phyloP scores from a whole-genome alignment of 2,797 vertebrate genomes.

The Malacoctenus gilli region DNA sequence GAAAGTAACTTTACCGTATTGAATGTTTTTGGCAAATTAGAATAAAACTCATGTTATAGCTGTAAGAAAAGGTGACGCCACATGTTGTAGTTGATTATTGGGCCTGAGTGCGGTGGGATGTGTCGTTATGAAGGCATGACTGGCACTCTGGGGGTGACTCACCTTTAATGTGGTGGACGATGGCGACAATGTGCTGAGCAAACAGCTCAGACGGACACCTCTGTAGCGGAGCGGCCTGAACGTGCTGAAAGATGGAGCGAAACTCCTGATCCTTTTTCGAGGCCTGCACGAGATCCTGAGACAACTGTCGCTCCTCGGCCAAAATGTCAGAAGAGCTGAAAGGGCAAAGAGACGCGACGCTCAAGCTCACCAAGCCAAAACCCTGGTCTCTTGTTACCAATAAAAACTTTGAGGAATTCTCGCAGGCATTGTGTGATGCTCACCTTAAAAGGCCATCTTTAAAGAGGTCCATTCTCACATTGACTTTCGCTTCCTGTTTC shows the following conservation, averaged over 20 bases:
- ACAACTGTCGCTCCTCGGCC: conserved; percentile 91
- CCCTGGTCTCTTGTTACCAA: too few species aligned
- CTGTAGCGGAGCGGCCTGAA: conserved; percentile 87
- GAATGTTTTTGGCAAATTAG: too few species aligned
- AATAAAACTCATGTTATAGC: too few species aligned
- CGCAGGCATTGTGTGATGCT: conserved; percentile 25
- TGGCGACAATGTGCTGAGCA: conserved; percentile 96
- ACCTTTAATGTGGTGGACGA: conserved; percentile 98
- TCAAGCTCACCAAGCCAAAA: not conserved
- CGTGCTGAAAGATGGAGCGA: conserved; percentile 93
- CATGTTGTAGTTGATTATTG: not conserved
- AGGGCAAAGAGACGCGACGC: conserved; percentile 19
- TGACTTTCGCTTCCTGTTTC: conserved; percentile 89
- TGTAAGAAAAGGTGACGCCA: too few species aligned
- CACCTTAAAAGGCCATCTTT: conserved; percentile 90
- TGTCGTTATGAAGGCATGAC: not conserved
- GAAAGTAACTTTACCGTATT: too few species aligned
- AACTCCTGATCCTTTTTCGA: conserved; percentile 95
- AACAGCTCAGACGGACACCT: conserved; percentile 93
- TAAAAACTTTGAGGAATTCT: not conserved
- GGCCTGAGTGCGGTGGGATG: not conserved
- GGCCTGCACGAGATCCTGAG: conserved; percentile 91
- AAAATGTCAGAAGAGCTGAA: conserved; percentile 88
- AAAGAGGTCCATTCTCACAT: conserved; percentile 91
- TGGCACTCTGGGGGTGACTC: conserved; percentile 28